These are phyloP conservation scores for Eunapius fragilis DNA, from an alignment of 37 sponge, comb jelly and placozoan genomes.

Conservation along the genomic window DNA sequence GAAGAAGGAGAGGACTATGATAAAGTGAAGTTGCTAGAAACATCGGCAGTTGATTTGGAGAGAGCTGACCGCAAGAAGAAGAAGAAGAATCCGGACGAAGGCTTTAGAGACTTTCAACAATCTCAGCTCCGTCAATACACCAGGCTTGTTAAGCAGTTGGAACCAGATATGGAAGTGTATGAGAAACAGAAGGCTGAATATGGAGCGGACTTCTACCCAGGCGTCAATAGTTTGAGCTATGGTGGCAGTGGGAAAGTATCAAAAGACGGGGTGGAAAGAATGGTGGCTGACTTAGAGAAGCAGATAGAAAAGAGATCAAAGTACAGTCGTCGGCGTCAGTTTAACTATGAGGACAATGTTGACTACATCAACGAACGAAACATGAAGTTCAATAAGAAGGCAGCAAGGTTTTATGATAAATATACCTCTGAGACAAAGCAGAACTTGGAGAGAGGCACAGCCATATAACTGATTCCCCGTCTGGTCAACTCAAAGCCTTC, in stretches of 20 bases:
- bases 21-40: conserved; percentile 72
- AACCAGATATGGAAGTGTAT: conserved; percentile 78
- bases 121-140: conserved; percentile 91
- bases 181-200: conserved; percentile 77
- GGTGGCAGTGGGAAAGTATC: conserved; percentile 53
- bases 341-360: conserved; percentile 85
- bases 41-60: conserved; percentile 88
- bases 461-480: conserved; percentile 52
- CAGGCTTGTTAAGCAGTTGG: conserved; percentile 84
- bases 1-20: conserved; percentile 89
- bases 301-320: conserved; percentile 91
- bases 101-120: conserved; percentile 85
- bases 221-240: conserved; percentile 64
- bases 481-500: not conserved
- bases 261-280: conserved; percentile 81
- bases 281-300: conserved; percentile 91
- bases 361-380: conserved; percentile 99
- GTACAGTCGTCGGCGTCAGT: conserved; percentile 85
- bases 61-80: conserved; percentile 74
- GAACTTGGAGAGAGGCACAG: conserved; percentile 99
- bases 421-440: conserved; percentile 97
- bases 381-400: conserved; percentile 96
- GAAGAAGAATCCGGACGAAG: conserved; percentile 95
- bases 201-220: conserved; percentile 78
- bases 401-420: conserved; percentile 92